Conservation (phyloP, 2,888 invertebrate species). For the Xestia rhomboidea region DNA sequence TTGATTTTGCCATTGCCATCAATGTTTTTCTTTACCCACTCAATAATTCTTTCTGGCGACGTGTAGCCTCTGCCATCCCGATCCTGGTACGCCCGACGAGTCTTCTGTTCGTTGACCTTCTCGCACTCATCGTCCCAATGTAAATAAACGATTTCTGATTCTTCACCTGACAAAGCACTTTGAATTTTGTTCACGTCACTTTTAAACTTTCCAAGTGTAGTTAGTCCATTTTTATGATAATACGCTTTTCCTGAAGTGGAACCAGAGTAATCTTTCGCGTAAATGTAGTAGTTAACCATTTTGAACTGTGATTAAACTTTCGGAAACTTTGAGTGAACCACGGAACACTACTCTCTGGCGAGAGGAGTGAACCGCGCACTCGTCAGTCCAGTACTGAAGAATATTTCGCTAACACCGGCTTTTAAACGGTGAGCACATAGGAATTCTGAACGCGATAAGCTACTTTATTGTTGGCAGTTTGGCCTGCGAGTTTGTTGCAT, state of each 20-base stretch:
- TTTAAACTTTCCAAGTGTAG: constrained; percentile 23
- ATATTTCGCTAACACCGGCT: background rate
- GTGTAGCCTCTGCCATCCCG: background rate
- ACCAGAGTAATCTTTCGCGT: constrained; percentile 33
- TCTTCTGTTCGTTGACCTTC: constrained; percentile 11
- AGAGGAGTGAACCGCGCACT: constrained; percentile 1
- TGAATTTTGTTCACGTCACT: constrained; percentile 19
- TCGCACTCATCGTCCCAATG: constrained; percentile 26
- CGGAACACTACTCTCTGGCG: background rate
- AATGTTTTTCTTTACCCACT: constrained; percentile 20
- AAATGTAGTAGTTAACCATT: constrained; percentile 39
- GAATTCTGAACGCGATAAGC: background rate
- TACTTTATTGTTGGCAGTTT: background rate
- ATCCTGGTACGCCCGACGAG: background rate
- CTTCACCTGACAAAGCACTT: constrained; percentile 12
- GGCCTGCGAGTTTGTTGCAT: background rate
- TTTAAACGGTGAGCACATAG: background rate
- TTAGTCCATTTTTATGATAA: constrained; percentile 28
- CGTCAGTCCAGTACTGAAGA: background rate
- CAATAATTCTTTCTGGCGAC: constrained; percentile 34
- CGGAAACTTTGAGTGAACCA: background rate
- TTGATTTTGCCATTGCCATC: constrained; percentile 20
- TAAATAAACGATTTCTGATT: constrained; percentile 29
- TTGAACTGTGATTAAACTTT: background rate
- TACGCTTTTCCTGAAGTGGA: background rate